phyloP scores from a whole-genome alignment of 2,888 invertebrate species.

The Dryocosmus kuriphilus region DNA sequence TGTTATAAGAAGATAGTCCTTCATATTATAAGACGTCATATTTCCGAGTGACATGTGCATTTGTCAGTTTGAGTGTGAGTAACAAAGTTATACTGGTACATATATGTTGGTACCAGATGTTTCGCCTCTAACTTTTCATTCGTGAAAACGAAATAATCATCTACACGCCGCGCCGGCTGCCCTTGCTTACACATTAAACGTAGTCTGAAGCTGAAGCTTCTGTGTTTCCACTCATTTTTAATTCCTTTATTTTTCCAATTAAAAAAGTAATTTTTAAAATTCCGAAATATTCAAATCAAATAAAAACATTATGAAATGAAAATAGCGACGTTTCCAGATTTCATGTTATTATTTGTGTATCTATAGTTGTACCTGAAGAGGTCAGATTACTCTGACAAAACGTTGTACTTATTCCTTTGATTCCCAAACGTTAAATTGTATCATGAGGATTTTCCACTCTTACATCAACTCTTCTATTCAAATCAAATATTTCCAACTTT shows the following conservation, averaged over 20 bases:
- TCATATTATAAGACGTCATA: not conserved
- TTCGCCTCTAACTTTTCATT: slow-evolving; percentile 24
- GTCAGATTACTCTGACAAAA: too few species aligned
- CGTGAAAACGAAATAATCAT: slow-evolving; percentile 27
- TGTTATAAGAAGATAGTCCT: not conserved
- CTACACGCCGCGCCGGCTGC: slow-evolving; percentile 4
- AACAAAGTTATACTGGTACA: slow-evolving; percentile 5
- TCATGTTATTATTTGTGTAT: too few species aligned
- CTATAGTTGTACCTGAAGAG: too few species aligned
- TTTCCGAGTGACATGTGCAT: slow-evolving; percentile 14
- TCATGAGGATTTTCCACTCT: too few species aligned
- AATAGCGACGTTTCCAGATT: too few species aligned
- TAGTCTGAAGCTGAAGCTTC: not conserved
- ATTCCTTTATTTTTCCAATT: not conserved
- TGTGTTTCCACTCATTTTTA: too few species aligned
- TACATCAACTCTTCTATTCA: too few species aligned
- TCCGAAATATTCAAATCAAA: not conserved
- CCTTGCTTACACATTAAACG: slow-evolving; percentile 10
- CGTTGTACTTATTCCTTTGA: too few species aligned
- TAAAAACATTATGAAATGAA: too few species aligned
- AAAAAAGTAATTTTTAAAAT: not conserved
- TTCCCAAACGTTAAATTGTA: too few species aligned
- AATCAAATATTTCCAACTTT: too few species aligned
- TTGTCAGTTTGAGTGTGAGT: not conserved
- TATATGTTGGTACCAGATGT: slow-evolving; percentile 23